Base-by-base conservation (phyloP, 2,113 vertebrate species). In the Megaceryle maxima region DNA sequence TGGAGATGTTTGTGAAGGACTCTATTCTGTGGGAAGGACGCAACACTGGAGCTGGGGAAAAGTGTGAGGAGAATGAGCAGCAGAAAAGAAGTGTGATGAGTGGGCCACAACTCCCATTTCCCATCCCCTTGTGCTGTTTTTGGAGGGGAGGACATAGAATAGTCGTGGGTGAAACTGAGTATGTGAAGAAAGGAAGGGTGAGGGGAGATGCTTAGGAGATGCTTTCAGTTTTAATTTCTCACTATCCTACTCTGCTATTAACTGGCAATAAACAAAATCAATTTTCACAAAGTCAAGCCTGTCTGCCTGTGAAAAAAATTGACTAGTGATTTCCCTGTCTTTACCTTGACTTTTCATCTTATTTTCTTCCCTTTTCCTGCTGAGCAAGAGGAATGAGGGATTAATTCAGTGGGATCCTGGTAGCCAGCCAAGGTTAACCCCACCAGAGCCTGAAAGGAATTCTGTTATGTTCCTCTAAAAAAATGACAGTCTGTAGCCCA, bases 71-170 rank as follows among this genome's bases (percentile, higher is more conserved):
- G 11, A 83, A 66, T 6, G 24, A 67, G 15, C 0, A 2, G 9
- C 3, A 22, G 51, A 83, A 29, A 67, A 2, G 2, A 48, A 83
- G 5, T 25, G 6, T 48, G 35, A 55, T 11, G 16, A 83, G 69
- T 0, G 2, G 10, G 69, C 5, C 0, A 2, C 10, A 20, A 35
- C 4, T 2, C 7, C 5, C 7, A 17, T 67, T 53, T 15, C 13
- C 19, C 9, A 46, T 16, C 5, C 4, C 6, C 1, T 25, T 72
- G 4, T 1, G 3, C 6, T n/a, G 11, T 6, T 79, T 57, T 16
- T 48, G 7, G 55, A 70, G 31, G 10, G 16, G 10, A 69, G 10
- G 13, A 43, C 3, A 9, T 56, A 66, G 31, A 85, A 78, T 5
- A 64, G 5, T 59, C 6, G 20, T 9, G 16, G 7, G 7, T 53